Conservation (phyloP, 1,140 invertebrate genomes). For the Forficula auricularia region DNA sequence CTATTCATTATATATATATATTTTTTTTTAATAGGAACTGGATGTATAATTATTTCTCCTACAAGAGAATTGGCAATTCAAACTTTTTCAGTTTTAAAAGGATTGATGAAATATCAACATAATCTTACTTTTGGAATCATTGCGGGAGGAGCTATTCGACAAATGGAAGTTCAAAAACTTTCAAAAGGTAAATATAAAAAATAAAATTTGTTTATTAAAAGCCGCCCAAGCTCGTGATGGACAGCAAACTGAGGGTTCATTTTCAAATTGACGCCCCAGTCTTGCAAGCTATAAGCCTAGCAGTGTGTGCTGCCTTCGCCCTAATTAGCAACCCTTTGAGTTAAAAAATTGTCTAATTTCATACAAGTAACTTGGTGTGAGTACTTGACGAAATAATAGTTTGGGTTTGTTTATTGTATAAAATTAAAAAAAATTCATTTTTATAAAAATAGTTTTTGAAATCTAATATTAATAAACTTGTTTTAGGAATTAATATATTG, state of each 20-base stretch:
- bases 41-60: conserved; percentile 88
- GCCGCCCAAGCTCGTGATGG: too few species aligned
- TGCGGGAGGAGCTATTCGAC: conserved; percentile 89
- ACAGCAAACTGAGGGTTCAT: too few species aligned
- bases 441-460: conserved; percentile 4
- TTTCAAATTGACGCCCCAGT: too few species aligned
- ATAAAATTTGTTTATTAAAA: conserved; percentile 1
- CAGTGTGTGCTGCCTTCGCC: too few species aligned
- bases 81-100: conserved; percentile 91
- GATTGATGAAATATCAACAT: conserved; percentile 80
- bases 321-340: too few species aligned
- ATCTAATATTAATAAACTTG: conserved; percentile 7
- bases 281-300: too few species aligned
- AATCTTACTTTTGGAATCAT: conserved; percentile 69
- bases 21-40: conserved; percentile 65
- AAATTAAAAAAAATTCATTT: too few species aligned
- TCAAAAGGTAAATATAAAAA: conserved; percentile 41
- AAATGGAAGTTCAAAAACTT: conserved; percentile 85
- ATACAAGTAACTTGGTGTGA: too few species aligned
- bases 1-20: conserved; percentile 1
- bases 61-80: conserved; percentile 97
- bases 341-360: too few species aligned
- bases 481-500: conserved; percentile 74
- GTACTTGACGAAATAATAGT: too few species aligned
- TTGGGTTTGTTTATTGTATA: too few species aligned